Conservation (phyloP, 1,140 invertebrate genomes). For the Rhynchophorus ferrugineus region DNA sequence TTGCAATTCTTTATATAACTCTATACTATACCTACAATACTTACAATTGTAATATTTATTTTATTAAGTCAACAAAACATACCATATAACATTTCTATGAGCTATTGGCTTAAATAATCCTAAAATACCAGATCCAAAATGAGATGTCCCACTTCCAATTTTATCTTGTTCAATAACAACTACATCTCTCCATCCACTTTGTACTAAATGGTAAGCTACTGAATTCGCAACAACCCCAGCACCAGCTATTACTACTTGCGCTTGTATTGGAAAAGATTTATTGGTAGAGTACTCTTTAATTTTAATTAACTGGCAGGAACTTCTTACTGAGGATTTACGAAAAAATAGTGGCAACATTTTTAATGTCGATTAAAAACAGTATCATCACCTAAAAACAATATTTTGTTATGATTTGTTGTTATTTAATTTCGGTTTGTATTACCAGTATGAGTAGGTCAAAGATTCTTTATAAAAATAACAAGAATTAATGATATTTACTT, state of each 20-base stretch:
- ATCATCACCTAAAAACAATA: too few relatives aligned
- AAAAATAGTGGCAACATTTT: too few relatives aligned
- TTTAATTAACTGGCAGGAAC: neutral
- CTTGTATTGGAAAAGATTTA: constrained; percentile 35
- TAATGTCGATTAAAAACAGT: too few relatives aligned
- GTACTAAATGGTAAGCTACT: constrained; percentile 58
- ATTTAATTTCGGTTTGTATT: too few relatives aligned
- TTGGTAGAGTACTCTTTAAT: neutral
- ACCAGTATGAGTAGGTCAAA: too few relatives aligned
- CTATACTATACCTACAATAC: constrained; percentile 47
- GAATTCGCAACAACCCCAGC: constrained; percentile 59
- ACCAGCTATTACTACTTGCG: constrained; percentile 58
- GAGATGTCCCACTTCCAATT: constrained; percentile 58
- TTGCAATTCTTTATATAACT: constrained; percentile 55
- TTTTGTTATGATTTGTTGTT: too few relatives aligned
- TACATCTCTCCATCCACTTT: constrained; percentile 57
- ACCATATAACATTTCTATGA: constrained; percentile 49
- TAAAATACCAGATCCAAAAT: constrained; percentile 58
- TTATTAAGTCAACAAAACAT: neutral
- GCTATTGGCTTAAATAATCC: constrained; percentile 53
- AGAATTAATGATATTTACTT: too few relatives aligned
- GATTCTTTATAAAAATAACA: too few relatives aligned
- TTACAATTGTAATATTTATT: neutral
- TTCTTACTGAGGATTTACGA: too few relatives aligned
- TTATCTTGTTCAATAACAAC: constrained; percentile 58